A percentile compares a stretch with the other conserved stretches of the same genome.
These are phyloP conservation scores for Poecilia wingei DNA, from an alignment of 2,797 vertebrate species.

Conservation along the genomic window DNA sequence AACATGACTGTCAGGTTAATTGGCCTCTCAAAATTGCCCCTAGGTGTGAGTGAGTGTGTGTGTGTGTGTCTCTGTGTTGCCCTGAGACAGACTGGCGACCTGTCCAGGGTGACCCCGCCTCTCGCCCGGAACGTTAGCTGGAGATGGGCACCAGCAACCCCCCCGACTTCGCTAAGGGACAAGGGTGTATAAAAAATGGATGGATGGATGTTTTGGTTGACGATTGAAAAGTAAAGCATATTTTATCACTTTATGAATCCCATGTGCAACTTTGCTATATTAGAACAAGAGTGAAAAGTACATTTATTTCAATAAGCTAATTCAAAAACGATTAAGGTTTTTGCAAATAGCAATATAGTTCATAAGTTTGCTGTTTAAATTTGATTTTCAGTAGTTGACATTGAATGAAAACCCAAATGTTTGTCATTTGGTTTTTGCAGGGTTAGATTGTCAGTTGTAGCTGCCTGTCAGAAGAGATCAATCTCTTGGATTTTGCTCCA, in stretches of 20 bases:
- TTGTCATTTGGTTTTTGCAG: background rate
- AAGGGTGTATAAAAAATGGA: no score
- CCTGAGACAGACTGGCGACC: no score
- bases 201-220: no score
- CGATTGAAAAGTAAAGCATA: background rate
- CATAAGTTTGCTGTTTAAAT: background rate
- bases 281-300: background rate
- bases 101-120: no score
- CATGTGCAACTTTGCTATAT: background rate
- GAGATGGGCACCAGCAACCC: no score
- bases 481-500: background rate
- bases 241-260: background rate
- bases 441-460: background rate
- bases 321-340: background rate
- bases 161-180: no score
- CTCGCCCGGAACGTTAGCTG: no score
- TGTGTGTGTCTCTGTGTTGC: no score
- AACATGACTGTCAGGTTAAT: no score
- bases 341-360: background rate
- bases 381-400: background rate
- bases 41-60: no score
- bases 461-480: no score
- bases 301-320: background rate
- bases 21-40: no score
- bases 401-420: background rate